phyloP scores from a whole-genome alignment of 2,113 vertebrate species.

The Pseudonaja textilis region DNA sequence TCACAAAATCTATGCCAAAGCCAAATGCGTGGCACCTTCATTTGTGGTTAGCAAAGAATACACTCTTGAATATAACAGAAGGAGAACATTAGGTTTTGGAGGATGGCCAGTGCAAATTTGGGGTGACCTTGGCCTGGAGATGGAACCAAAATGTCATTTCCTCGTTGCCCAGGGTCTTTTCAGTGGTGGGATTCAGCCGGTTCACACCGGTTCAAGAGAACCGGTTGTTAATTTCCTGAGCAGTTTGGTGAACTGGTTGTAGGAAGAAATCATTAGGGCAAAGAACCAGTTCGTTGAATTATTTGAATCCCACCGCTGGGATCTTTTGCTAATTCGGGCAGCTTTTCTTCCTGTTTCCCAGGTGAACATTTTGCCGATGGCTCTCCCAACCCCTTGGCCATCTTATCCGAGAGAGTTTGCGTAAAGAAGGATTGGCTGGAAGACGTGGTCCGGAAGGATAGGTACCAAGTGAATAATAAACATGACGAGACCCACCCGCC shows the following conservation, averaged over 20 bases:
- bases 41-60: neutral
- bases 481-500: conserved; percentile 64
- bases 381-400: conserved; percentile 59
- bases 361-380: conserved; percentile 55
- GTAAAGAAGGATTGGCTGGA: conserved; percentile 70
- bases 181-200: no score
- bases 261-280: no score
- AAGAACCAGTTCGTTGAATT: no score
- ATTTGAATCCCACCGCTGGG: no score
- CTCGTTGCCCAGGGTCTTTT: neutral
- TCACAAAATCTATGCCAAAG: neutral
- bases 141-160: neutral
- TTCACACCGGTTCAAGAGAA: no score
- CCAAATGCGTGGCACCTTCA: neutral
- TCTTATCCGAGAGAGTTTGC: conserved; percentile 52
- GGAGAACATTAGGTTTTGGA: neutral
- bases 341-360: conserved; percentile 19
- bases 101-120: neutral
- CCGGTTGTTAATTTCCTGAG: no score
- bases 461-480: conserved; percentile 72
- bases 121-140: neutral
- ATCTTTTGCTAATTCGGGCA: no score
- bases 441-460: conserved; percentile 50
- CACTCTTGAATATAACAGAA: neutral
- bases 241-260: no score